These are phyloP conservation scores for Caligus rogercresseyi DNA, from an alignment of 1,140 invertebrate genomes.

Conservation along the genomic window DNA sequence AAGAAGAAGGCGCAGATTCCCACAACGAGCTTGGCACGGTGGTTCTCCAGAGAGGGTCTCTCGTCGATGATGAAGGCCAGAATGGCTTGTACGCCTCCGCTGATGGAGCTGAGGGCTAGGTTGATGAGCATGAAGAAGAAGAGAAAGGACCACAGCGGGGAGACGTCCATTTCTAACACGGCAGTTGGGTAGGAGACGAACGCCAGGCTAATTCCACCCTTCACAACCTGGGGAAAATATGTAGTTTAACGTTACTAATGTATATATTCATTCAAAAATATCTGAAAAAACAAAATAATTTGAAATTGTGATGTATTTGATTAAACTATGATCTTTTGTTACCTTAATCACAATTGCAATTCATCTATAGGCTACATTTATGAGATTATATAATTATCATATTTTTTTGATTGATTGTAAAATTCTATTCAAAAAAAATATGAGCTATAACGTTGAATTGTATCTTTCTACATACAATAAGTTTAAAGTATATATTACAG, in stretches of 20 bases:
- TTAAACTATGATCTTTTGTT: no score
- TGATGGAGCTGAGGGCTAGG: conserved; percentile 30
- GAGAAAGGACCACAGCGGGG: conserved; percentile 34
- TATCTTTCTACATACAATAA: no score
- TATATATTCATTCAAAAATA: conserved; percentile 22
- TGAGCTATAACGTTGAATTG: no score
- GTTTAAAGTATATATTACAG: no score
- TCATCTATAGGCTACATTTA: no score
- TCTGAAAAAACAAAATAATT: conserved; percentile 21
- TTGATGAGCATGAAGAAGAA: conserved; percentile 43
- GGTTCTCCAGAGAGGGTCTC: not conserved
- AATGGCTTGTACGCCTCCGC: conserved; percentile 24
- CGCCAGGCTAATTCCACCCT: conserved; percentile 26
- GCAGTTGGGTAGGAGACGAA: conserved; percentile 31
- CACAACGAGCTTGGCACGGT: conserved; percentile 20
- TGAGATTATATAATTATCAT: no score
- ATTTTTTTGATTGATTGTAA: no score
- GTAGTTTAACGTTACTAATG: not conserved
- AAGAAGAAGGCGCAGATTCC: conserved; percentile 29
- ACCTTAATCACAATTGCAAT: no score
- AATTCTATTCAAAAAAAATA: no score
- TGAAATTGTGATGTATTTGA: no score
- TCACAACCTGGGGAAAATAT: conserved; percentile 13
- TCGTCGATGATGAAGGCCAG: conserved; percentile 10
- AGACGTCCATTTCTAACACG: conserved; percentile 27